Base-by-base conservation (phyloP, 30 jellyfish, hydroid and myxozoan species). In the Aurelia coerulea region DNA sequence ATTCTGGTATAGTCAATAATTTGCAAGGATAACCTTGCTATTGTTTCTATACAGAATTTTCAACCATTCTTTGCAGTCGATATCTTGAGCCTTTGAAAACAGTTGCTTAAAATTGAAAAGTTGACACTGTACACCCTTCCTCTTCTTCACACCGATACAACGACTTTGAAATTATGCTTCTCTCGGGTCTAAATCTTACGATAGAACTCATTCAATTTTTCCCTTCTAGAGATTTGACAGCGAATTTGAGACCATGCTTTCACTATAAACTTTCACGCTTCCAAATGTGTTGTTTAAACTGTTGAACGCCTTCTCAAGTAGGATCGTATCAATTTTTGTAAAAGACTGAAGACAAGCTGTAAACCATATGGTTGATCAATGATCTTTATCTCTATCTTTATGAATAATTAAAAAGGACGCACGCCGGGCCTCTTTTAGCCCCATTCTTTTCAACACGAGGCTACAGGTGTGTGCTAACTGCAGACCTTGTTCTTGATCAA, bases 331-430 rank as follows among this genome's bases (percentile, higher is more conserved):
- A 53, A 12, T 52, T 76, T 56, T 49, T 34, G 34, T 33, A 37
- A 58, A 19, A 52, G 35, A 53, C 75, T 46, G 56, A 46, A 46
- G 56, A 46, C 65, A 56, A 35, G 59, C 9, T 23, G 71, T 56
- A n/a, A 64, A 67, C 74, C 92, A 83, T 75, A 83, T 71, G 92
- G 82, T 46, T 31, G 92, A 83, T 71, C 92, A 70, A 6, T 83
- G 92, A 83, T 83, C 92, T 60, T 60, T 81, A 81, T 69, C 91
- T 11, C 39, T 34, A 71, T 70, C 50, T 51, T 4, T 73, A 50
- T 83, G 80, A 83, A 83, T 71, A 70, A 83, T 83, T 83, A 54
- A 83, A 69, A 32, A 64, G 79, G 32, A 12, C 31, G 69, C 90
- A 79, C 81, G 90, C 87, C 77, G 19, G 87, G 87, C 87, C 87